Evolutionary conservation across 2,113 vertebrate species (phyloP).

Genomic region (Albula goreensis): DNA sequence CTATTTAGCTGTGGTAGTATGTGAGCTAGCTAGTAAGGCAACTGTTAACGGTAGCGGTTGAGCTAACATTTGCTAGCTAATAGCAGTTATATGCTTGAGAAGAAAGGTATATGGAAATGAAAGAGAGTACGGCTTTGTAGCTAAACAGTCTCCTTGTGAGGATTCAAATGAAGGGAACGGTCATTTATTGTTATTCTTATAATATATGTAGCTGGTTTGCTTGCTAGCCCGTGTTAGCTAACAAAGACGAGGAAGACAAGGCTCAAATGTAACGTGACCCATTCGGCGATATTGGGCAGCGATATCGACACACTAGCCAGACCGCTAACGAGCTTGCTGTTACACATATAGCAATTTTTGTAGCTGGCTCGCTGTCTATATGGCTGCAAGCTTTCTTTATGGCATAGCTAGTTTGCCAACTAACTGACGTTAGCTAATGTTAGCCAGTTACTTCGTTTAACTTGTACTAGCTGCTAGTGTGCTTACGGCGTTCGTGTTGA

Average conservation of each 20-base stretch:
- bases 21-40: neutral
- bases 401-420: neutral
- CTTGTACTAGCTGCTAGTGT: neutral
- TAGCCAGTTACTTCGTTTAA: neutral
- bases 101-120: neutral
- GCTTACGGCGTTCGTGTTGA: neutral
- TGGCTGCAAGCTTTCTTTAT: neutral
- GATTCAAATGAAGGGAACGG: neutral
- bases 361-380: neutral
- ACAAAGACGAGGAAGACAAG: neutral
- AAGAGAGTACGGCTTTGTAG: neutral
- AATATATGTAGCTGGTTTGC: neutral
- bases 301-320: neutral
- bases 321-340: neutral
- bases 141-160: neutral
- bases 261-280: neutral
- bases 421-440: neutral
- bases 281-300: neutral
- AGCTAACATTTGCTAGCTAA: neutral
- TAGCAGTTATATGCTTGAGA: neutral
- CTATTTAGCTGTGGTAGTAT: neutral
- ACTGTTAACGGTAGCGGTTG: constrained; percentile 12
- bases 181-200: neutral
- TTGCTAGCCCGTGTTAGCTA: constrained; percentile 3
- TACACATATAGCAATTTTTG: neutral